Percentiles rank a stretch among this genome's conserved stretches.
phyloP scores from a whole-genome alignment of 2,888 invertebrate genomes.

The Drosophila subsilvestris region DNA sequence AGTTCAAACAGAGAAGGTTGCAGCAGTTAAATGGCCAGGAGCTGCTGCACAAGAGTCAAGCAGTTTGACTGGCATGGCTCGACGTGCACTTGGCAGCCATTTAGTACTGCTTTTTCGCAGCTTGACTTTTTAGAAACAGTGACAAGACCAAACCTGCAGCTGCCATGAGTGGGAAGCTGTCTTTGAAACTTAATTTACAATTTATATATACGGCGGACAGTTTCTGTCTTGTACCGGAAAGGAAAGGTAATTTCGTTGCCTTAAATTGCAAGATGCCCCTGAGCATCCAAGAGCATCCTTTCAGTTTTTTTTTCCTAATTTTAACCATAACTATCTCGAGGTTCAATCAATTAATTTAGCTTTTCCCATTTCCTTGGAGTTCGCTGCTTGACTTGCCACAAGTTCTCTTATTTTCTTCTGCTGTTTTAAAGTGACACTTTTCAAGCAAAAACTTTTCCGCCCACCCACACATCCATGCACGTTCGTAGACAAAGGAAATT shows the following conservation, averaged over 20 bases:
- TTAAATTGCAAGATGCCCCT: too few relatives aligned
- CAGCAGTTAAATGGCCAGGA: conserved; percentile 1
- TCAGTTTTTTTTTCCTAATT: neutral
- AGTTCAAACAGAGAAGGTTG: conserved; percentile 6
- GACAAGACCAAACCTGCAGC: conserved; percentile 23
- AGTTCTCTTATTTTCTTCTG: conserved; percentile 33
- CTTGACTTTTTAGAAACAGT: conserved; percentile 12
- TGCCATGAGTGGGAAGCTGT: conserved; percentile 31
- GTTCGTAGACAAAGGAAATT: conserved; percentile 41
- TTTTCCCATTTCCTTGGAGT: neutral
- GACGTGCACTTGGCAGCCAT: conserved; percentile 44
- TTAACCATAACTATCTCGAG: neutral
- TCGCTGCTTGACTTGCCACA: conserved; percentile 28
- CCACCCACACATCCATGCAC: conserved; percentile 20
- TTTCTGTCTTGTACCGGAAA: conserved; percentile 8
- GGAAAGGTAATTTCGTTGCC: conserved; percentile 10
- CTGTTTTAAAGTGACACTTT: conserved; percentile 65
- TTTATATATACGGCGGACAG: conserved; percentile 29
- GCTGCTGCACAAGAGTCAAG: conserved; percentile 33
- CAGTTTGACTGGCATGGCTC: conserved; percentile 34
- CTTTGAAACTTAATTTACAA: conserved; percentile 39
- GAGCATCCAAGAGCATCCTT: too few relatives aligned
- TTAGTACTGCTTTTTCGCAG: conserved; percentile 28
- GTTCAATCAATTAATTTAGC: neutral
- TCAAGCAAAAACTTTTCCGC: conserved; percentile 49